Evolutionary conservation across 2,888 invertebrate genomes (phyloP), one percentile per base, ranked within the genome.

Genomic region (Eristalis arbustorum): DNA sequence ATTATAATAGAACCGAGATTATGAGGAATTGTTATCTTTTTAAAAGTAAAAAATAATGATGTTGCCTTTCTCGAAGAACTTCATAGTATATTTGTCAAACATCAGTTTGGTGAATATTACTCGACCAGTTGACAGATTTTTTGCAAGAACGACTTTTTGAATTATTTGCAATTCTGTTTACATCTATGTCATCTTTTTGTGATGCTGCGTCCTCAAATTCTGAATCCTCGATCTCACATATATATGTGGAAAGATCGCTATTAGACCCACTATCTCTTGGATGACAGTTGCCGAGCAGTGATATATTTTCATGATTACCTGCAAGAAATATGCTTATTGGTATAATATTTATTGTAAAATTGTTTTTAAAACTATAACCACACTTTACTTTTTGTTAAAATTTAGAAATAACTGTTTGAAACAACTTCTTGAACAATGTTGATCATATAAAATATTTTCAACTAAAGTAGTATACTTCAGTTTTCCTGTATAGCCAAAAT

Each of bases 211-310:
- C 92, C 92, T 96, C 96, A 90, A 95, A 95, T 92, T 97, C 97
- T 63, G 96, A 96, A 93, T 97, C 97, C 93, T 98, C 98, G 91
- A 98, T 97, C 94, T 98, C 98, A 94, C 98, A 98, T 88, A 98
- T 94, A 92, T 96, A 96, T 72, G 96, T 96, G 72, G 98, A 98
- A 89, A 97, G 94, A 93, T 97, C 97, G 93, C 98, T 97, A 92
- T 96, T 96, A 90, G 97, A 97, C 88, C 93, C 93, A 88, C 94
- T 94, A 62, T 95, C 95, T 84, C 87, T 90, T 88, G 74, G 91
- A 88, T 89, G 90, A 89, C 89, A 91, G 88, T 84, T 91, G 88
- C 95, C 96, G 89, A 96, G 94, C 89, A 96, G 92, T 96, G 97
- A 91, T 95, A 96, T 94, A 93, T 88, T 85, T 66, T 89, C 89